Base-by-base conservation (phyloP, 2,113 vertebrate genomes). In the Crocuta crocuta region DNA sequence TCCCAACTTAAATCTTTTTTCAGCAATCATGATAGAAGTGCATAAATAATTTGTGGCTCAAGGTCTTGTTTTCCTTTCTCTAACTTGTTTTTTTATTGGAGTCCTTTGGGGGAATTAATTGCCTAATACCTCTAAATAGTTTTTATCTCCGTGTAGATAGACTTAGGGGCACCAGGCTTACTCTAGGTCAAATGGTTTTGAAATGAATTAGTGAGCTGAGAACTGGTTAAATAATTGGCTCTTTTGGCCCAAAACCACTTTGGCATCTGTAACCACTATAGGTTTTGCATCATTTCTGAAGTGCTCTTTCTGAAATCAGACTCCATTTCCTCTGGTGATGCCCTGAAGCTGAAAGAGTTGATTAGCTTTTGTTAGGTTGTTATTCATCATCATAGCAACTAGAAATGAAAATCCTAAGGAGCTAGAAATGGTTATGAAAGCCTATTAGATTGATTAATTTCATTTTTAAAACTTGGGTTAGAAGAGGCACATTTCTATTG, bases 181-280 rank as follows among this genome's bases (percentile, higher is more conserved):
- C 94, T 87, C 24, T 12, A 73, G 73, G 93, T 98, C 74, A 95
- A 65, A 86, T 71, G 66, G 4, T 80, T 96, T 92, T 89, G 83
- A 89, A 87, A 81, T 66, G 50, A 66, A 53, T 95, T 86, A 93
- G 66, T 89, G 90, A 95, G 61, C 86, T 10, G 21, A 94, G 63
- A 35, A 78, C 55, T 74, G n/a, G 39, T 87, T 94, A 73, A 95
- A 35, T 80, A 92, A 92, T 96, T 87, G 92, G 35, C 43, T 84
- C 2, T 80, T 89, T 94, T 48, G 48, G 21, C n/a, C 65, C 21
- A 92, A 87, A 94, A 5, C 31, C 89, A 21, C 26, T 80, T 93
- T 92, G 89, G 16, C 28, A 93, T 21, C 83, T 88, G 24, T 96
- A 81, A 66, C 43, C 58, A 86, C 73, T 71, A 17, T 16, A 73